Evolutionary conservation across 2,888 invertebrate genomes (phyloP), one percentile per base, ranked within the genome.

Genomic region (Nineta flava): DNA sequence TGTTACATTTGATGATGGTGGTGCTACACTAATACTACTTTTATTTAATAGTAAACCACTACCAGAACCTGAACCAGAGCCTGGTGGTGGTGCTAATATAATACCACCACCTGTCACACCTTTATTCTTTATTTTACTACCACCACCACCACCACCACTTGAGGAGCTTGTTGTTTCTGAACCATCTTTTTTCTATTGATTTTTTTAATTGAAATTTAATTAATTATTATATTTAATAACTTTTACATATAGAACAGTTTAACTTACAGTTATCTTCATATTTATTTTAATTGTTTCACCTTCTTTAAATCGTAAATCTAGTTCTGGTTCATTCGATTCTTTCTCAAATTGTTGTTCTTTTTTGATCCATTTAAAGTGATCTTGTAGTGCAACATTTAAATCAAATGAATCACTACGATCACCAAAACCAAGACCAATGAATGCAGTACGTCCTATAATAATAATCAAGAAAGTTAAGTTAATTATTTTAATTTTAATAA

Each of bases 211-310:
- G n/a, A 51, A 52, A 50, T 50, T 2, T 17, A 21, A 21, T 44
- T 7, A 43, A n/a, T 16, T 42, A 45, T 43, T 45, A 13, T 9
- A 13, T 13, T 9, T 16, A 41, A 9, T 32, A 21, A 12, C 7
- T 6, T 13, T 3, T 35, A 35, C 7, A n/a, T 35, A 16, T 42
- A 42, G 9, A n/a, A 42, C 2, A 42, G 3, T 15, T 19, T 12
- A 10, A 13, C 72, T 67, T 73, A 91, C 91, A 55, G 91, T 88
- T 56, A 93, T 92, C 71, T 92, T 90, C 87, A 99, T 92, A 64
- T 96, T 99, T 53, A 99, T 95, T 72, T 94, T 97, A 56, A 99
- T 99, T 1, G 97, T 99, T 73, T 99, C 94, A 16, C 99, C 99
- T 62, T 97, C 97, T 64, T 99, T 99, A 65, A 99, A 97, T 46